phyloP scores from a whole-genome alignment of 2,797 vertebrate species.

The Rhynchotus rufescens region DNA sequence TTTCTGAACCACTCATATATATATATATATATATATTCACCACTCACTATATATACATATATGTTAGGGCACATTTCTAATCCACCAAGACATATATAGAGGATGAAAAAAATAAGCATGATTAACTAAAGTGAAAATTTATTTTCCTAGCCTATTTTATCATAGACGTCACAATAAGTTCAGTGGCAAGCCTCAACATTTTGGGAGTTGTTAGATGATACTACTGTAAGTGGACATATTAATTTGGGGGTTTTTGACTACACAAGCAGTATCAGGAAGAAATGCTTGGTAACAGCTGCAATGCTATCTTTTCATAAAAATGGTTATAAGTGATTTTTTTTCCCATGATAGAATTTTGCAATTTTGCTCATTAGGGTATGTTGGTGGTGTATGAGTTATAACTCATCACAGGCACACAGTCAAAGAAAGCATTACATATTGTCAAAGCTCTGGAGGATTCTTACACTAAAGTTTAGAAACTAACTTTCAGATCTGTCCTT shows the following conservation, averaged over 20 bases:
- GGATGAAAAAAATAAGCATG: too few relatives aligned
- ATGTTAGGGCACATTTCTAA: too few relatives aligned
- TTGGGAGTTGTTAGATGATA: background rate
- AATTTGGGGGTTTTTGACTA: background rate
- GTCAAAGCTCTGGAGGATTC: background rate
- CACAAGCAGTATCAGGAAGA: background rate
- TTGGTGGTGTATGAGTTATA: too few relatives aligned
- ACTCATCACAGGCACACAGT: too few relatives aligned
- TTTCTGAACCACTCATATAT: too few relatives aligned
- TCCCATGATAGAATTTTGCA: background rate
- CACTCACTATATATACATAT: too few relatives aligned
- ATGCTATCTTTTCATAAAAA: background rate
- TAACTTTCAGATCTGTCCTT: background rate
- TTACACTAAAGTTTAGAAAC: background rate
- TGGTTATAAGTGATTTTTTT: background rate
- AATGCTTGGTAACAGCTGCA: background rate
- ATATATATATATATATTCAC: too few relatives aligned
- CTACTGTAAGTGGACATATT: background rate
- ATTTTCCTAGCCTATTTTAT: too few relatives aligned
- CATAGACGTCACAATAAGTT: background rate
- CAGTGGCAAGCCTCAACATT: background rate
- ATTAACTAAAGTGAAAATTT: too few relatives aligned
- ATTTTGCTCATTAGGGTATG: too few relatives aligned
- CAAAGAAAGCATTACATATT: background rate
- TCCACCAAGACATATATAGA: too few relatives aligned